These are phyloP conservation scores for Melieria picta DNA, from an alignment of 2,888 invertebrate genomes.

Conservation along the genomic window DNA sequence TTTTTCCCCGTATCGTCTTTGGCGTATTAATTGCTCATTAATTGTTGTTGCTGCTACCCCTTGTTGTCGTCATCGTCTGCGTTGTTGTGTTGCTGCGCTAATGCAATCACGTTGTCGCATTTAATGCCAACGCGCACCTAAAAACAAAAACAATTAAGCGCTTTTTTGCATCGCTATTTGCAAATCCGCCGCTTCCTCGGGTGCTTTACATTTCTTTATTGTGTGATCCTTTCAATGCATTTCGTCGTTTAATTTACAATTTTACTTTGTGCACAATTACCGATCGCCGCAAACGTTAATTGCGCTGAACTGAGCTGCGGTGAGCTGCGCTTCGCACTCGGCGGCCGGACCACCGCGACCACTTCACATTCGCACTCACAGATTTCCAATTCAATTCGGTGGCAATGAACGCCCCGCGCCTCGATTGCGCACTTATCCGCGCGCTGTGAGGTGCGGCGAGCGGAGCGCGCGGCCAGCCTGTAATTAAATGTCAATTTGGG, in stretches of 20 bases:
- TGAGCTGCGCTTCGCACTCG: constrained; percentile 46
- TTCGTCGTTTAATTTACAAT: constrained; percentile 55
- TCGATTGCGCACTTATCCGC: constrained; percentile 6
- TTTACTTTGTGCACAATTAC: constrained; percentile 37
- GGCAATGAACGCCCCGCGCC: constrained; percentile 44
- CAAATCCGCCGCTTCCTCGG: constrained; percentile 10
- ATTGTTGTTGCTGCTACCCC: constrained; percentile 23
- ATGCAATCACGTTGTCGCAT: background rate
- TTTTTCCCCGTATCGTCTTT: background rate
- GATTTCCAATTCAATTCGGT: constrained; percentile 47
- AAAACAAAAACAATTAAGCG: background rate
- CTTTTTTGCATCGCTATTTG: constrained; percentile 14
- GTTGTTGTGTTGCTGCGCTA: background rate
- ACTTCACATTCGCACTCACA: no score
- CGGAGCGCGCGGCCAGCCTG: constrained; percentile 44
- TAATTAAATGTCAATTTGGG: constrained; percentile 60
- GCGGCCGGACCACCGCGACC: background rate
- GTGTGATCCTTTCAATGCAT: constrained; percentile 8
- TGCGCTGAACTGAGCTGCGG: background rate
- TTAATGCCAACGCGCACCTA: constrained; percentile 5
- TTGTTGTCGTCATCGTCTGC: background rate
- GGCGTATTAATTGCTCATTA: constrained; percentile 19
- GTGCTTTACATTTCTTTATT: constrained; percentile 7
- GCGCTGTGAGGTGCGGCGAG: background rate
- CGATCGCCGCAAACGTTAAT: constrained; percentile 9